Evolutionary conservation across 1,140 invertebrate species (phyloP).

Genomic region (Bombus impatiens): DNA sequence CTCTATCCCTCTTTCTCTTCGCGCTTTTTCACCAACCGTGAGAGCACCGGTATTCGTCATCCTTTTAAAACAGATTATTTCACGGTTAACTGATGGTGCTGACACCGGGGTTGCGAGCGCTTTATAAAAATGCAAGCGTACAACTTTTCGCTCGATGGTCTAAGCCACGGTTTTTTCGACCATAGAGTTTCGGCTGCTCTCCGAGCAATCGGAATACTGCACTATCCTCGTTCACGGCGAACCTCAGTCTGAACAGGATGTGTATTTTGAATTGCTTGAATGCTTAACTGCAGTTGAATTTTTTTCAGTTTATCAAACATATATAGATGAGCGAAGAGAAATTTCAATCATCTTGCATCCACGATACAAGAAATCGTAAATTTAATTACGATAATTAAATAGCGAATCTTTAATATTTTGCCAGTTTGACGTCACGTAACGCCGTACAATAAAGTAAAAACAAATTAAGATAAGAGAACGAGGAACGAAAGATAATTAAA

Average conservation of each 20-base stretch:
- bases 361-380: too few species aligned
- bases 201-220: background rate
- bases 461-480: too few species aligned
- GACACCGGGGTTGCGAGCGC: constrained; percentile 16
- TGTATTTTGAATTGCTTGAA: background rate
- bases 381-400: too few species aligned
- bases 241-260: background rate
- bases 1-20: background rate
- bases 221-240: background rate
- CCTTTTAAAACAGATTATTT: constrained; percentile 43
- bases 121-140: constrained; percentile 53
- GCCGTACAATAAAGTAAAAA: too few species aligned
- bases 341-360: too few species aligned
- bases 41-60: constrained; percentile 37
- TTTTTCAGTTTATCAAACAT: background rate
- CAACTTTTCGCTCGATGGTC: constrained; percentile 47
- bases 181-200: background rate
- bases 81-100: constrained; percentile 37
- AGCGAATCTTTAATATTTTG: too few species aligned
- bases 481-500: too few species aligned
- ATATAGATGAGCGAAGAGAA: too few species aligned
- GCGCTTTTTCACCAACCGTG: background rate
- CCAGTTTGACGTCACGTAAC: too few species aligned
- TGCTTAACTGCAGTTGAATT: background rate
- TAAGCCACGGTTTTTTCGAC: background rate